Base-by-base conservation (phyloP, 2,888 invertebrate genomes). In the Heliconius cydno region DNA sequence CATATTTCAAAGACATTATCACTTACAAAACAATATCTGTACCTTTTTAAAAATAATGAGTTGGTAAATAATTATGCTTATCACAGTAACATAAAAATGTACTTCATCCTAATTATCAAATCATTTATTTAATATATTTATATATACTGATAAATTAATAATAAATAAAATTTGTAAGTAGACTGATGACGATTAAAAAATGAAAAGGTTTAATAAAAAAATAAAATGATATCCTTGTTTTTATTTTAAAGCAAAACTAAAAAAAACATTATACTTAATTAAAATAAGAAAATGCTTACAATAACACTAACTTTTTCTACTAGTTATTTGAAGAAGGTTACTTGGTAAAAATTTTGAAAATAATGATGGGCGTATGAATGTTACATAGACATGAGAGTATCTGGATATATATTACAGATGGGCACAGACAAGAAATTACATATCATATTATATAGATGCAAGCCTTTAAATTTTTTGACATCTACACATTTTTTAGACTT, bases 181-280 rank as follows among this genome's bases (percentile, higher is more conserved):
- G 57, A 60, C 57, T 73, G 72, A 57, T 52, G 9, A 57, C 12
- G 57, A 30, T 7, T 60, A 60, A 73, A 57, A 57, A 60, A 57
- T 57, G 15, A 34, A 72, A 72, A 22, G 52, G 34, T 73, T 73
- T 60, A 73, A 60, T 73, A 73, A 73, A 73, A 73, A 13, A 73
- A 57, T 72, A 72, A 73, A 73, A 57, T 41, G 0, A n/a, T 41
- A 41, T 68, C n/a, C 15, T 6, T 68, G 41, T 25, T 41, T 68
- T 68, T 68, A 68, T 68, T 68, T 68, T 68, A 67, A 38, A 68
- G 38, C 38, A 38, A 57, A 46, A 46, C 15, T 46, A 46, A 46
- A 46, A 46, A 46, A 1, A 34, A 9, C 1, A 13, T 46, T 57
- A 57, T 22, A 57, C 57, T 13, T 19, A 25, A n/a, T 25, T 63